Conservation (phyloP, 2,888 invertebrate species). For the Plagodis dolabraria region DNA sequence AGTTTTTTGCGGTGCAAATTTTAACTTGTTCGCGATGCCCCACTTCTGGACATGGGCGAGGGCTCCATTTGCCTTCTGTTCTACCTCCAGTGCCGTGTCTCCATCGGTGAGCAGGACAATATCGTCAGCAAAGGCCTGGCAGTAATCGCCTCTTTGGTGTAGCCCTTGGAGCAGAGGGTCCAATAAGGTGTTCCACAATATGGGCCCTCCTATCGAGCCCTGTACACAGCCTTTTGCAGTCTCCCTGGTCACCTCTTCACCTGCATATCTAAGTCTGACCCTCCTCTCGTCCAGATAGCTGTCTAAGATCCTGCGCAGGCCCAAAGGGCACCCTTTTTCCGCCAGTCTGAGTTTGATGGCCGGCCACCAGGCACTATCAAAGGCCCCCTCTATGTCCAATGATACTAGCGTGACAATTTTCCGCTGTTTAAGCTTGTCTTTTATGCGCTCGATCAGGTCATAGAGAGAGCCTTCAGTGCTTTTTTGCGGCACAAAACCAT, state of each 20-base stretch:
- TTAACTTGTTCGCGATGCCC: constrained; percentile 3
- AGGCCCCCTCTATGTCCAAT: too few relatives aligned
- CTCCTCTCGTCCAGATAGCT: not conserved
- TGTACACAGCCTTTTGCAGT: constrained; percentile 1
- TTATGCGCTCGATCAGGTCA: constrained; percentile 14
- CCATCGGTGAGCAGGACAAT: constrained; percentile 1
- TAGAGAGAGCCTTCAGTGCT: constrained; percentile 36
- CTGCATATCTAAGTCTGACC: not conserved
- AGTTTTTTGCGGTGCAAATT: constrained; percentile 4
- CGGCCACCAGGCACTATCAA: constrained; percentile 2
- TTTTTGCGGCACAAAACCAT: constrained; percentile 34
- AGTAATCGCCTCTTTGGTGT: not conserved
- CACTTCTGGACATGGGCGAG: constrained; percentile 4
- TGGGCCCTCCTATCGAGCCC: constrained; percentile 2
- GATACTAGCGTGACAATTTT: constrained; percentile 23
- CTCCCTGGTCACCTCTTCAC: not conserved
- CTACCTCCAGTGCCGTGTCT: constrained; percentile 1
- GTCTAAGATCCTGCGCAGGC: not conserved
- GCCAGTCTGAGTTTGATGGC: constrained; percentile 4
- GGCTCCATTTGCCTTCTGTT: constrained; percentile 1
- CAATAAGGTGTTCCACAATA: constrained; percentile 2
- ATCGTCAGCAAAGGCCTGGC: constrained; percentile 2
- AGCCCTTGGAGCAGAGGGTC: constrained; percentile 2
- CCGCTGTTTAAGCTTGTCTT: constrained; percentile 9
- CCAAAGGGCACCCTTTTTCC: constrained; percentile 4